Evolutionary conservation across 2,797 vertebrate species (phyloP).

Genomic region (Sandelia bainsii): DNA sequence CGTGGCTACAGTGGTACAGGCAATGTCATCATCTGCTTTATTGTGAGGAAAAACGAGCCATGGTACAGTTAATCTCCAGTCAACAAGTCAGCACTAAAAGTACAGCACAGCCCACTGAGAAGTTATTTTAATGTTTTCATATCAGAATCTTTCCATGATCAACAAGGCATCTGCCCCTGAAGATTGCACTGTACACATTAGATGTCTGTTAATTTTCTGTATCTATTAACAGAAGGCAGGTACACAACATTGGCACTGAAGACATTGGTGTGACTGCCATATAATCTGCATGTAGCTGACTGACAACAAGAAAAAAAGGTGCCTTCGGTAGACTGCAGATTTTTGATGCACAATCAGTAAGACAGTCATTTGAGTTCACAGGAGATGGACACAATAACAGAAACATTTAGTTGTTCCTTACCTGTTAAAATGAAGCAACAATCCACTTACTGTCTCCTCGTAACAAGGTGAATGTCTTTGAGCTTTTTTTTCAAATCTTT

Average conservation of each 20-base stretch:
- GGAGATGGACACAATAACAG: neutral
- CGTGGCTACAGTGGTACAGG: conserved; percentile 23
- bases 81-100: conserved; percentile 46
- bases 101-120: conserved; percentile 14
- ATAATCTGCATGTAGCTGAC: conserved; percentile 26
- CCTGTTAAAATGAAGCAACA: neutral
- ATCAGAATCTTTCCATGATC: conserved; percentile 20
- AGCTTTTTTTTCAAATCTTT: too few relatives aligned
- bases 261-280: neutral
- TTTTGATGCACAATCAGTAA: conserved; percentile 4
- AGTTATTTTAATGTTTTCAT: conserved; percentile 18
- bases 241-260: neutral
- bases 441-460: neutral
- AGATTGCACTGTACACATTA: conserved; percentile 15
- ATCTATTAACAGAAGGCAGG: neutral
- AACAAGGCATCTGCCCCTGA: neutral
- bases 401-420: neutral
- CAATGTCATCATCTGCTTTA: conserved; percentile 42
- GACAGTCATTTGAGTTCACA: neutral
- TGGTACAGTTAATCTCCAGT: conserved; percentile 55
- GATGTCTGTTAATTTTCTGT: conserved; percentile 1
- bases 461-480: neutral
- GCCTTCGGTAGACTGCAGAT: too few relatives aligned
- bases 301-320: too few relatives aligned
- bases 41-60: conserved; percentile 39